Conservation (phyloP, 2,888 invertebrate species). For the Panzeria rudis region DNA sequence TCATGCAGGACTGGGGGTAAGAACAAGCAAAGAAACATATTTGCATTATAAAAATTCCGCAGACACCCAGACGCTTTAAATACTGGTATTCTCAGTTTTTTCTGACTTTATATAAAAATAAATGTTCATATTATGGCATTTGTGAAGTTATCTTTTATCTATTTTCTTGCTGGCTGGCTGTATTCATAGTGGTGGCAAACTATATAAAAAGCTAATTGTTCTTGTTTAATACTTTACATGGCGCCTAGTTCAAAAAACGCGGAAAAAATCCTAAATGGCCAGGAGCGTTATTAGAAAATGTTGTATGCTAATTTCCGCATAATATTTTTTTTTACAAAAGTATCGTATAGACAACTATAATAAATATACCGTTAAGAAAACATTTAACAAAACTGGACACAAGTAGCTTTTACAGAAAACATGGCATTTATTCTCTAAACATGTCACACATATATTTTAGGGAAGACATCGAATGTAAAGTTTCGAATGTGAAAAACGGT, state of each 20-base stretch:
- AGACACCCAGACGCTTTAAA: slow-evolving; percentile 74
- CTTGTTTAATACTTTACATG: slow-evolving; percentile 44
- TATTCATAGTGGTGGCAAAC: slow-evolving; percentile 19
- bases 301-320: not conserved
- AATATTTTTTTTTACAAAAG: no score
- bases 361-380: no score
- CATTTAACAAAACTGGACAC: no score
- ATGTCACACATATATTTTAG: no score
- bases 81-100: slow-evolving; percentile 3
- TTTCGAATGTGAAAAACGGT: no score
- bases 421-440: no score
- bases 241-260: slow-evolving; percentile 18
- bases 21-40: slow-evolving; percentile 30
- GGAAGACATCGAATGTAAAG: no score
- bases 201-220: slow-evolving; percentile 28
- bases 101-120: not conserved
- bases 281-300: slow-evolving; percentile 21
- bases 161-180: not conserved
- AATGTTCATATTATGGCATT: not conserved
- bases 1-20: not conserved
- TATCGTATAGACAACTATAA: no score
- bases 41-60: slow-evolving; percentile 74
- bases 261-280: slow-evolving; percentile 2
- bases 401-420: no score
- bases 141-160: slow-evolving; percentile 24